Base-by-base conservation (phyloP, 2,888 invertebrate species). In the Electrophaes corylata region DNA sequence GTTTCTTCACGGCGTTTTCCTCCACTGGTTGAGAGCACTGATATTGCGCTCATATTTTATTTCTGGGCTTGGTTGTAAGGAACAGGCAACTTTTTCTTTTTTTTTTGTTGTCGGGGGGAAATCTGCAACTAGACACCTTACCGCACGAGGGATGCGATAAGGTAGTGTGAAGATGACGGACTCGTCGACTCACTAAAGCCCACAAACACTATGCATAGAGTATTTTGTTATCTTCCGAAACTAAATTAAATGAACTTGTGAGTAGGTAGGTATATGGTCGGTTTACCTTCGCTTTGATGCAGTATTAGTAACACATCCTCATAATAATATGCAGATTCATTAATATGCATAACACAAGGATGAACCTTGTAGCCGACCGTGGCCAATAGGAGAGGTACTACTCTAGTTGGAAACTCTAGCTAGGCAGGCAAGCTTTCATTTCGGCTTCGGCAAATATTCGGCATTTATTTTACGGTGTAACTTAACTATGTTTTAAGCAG, bases 271-370 rank as follows among this genome's bases (percentile, higher is more conserved):
- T 54, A 44, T n/a, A n/a, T n/a, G n/a, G n/a, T n/a, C n/a, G n/a
- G n/a, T n/a, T n/a, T n/a, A n/a, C n/a, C n/a, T n/a, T n/a, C 40
- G 41, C 31, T 49, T 58, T 33, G 53, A 26, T 62, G 66, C 62
- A 57, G 45, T 48, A 50, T 40, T 44, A 60, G 62, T 68, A 68
- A 76, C 75, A 80, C 73, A 79, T 76, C 78, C 71, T 72, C 69
- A 61, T 82, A 81, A 82, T 84, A 84, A 79, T 78, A 81, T 78
- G 76, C 76, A 70, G 71, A 70, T 75, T 81, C 76, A 87, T 89
- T 84, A 90, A 86, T 87, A 90, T 90, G 85, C 84, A 88, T 87
- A 83, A 76, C 84, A 80, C 77, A 72, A 75, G 79, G 79, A 80
- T 81, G 73, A 75, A 77, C 79, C 72, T 72, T 75, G 79, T 75